phyloP scores from a whole-genome alignment of 1,140 invertebrate species.

The Amphibalanus amphitrite region DNA sequence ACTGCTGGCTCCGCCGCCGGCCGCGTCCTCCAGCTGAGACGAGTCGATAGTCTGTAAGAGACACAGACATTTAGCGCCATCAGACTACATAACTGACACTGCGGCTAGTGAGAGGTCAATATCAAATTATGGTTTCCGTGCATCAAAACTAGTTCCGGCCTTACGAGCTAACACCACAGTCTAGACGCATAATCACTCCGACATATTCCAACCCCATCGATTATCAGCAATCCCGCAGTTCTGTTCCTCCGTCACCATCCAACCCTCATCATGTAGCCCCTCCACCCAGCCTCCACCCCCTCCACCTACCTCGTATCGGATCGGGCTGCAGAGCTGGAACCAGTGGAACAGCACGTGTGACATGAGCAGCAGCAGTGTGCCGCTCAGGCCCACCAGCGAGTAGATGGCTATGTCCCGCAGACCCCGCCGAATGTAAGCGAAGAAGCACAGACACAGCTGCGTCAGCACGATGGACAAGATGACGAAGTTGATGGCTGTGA shows the following conservation, averaged over 20 bases:
- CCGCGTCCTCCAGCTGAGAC: not conserved
- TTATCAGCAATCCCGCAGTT: too few species aligned
- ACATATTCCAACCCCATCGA: too few species aligned
- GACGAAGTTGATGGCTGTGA: constrained; percentile 42
- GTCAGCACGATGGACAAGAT: constrained; percentile 39
- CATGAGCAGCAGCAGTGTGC: constrained; percentile 34
- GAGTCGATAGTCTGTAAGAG: not conserved
- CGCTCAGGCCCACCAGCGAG: constrained; percentile 32
- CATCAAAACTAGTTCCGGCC: too few species aligned
- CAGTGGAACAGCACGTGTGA: constrained; percentile 37
- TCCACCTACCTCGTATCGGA: constrained; percentile 20
- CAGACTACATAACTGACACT: too few species aligned
- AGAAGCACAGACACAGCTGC: constrained; percentile 38
- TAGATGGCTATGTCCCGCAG: constrained; percentile 25
- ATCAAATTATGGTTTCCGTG: too few species aligned
- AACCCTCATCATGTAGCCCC: too few species aligned
- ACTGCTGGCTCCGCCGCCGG: not conserved
- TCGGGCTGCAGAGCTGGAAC: constrained; percentile 35
- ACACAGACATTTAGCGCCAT: too few species aligned
- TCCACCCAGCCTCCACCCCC: not conserved
- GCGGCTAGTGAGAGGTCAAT: too few species aligned
- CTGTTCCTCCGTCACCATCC: too few species aligned
- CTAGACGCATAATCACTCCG: too few species aligned
- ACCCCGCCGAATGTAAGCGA: constrained; percentile 30
- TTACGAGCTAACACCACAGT: too few species aligned